These are phyloP conservation scores for Amphiprion clarkii DNA, from an alignment of 2,797 vertebrate genomes.

Conservation along the genomic window DNA sequence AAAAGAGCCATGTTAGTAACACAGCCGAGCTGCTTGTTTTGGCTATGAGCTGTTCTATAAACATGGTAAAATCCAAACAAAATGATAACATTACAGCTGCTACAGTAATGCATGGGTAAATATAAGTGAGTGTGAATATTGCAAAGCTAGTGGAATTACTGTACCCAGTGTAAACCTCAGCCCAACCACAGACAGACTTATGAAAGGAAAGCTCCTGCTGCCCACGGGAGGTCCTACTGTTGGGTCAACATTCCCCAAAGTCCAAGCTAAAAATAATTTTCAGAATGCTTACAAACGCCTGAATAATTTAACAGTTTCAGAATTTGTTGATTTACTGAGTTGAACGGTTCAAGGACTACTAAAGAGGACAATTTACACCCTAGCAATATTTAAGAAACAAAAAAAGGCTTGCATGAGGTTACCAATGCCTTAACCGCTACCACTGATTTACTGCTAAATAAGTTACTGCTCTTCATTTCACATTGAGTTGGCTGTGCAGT, in stretches of 20 bases:
- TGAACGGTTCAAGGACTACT: conserved; percentile 18
- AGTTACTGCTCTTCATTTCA: conserved; percentile 15
- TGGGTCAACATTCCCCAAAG: conserved; percentile 28
- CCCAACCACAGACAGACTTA: conserved; percentile 47
- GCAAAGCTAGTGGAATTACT: conserved; percentile 59
- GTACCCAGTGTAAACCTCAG: conserved; percentile 34
- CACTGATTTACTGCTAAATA: conserved; percentile 1
- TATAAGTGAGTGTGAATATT: conserved; percentile 58
- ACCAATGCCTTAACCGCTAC: conserved; percentile 3
- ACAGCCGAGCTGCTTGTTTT: conserved; percentile 62
- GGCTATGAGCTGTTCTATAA: conserved; percentile 63
- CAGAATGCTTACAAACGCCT: conserved; percentile 6
- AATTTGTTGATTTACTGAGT: conserved; percentile 26
- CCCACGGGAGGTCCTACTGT: conserved; percentile 46
- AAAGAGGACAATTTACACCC: conserved; percentile 30
- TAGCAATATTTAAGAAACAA: not conserved
- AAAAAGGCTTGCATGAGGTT: not conserved
- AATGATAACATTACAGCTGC: conserved; percentile 70
- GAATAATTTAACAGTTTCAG: conserved; percentile 33
- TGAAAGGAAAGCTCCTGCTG: conserved; percentile 42
- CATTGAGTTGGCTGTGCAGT: not conserved
- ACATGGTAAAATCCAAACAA: conserved; percentile 69
- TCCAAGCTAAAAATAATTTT: conserved; percentile 7
- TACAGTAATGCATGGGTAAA: conserved; percentile 58
- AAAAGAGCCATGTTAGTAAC: conserved; percentile 67